A percentile compares a stretch with the other conserved stretches of the same genome.
Conservation (phyloP, 35 echinoderm and acorn worm species). For the Lytechinus pictus region DNA sequence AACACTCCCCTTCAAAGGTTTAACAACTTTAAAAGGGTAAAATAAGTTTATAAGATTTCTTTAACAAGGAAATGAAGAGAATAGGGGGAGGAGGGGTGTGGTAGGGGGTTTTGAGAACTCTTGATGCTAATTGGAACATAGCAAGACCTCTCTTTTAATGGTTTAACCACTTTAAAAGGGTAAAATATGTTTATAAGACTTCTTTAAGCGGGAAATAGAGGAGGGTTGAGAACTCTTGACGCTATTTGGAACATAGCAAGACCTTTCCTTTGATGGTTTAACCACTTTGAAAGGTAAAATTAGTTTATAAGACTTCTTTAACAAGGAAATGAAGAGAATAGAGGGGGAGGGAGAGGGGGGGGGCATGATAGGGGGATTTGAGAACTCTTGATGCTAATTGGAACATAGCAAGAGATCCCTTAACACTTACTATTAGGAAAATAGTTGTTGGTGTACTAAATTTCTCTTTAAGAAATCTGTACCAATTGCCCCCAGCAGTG, state of each 20-base stretch:
- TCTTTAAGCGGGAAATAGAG: background rate
- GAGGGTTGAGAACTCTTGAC: background rate
- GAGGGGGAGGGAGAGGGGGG: background rate
- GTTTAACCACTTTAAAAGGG: too few relatives aligned
- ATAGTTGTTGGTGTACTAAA: background rate
- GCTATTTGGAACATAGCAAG: too few relatives aligned
- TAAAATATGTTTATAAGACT: background rate
- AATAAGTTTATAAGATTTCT: background rate
- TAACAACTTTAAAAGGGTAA: too few relatives aligned
- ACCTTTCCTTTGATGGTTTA: too few relatives aligned
- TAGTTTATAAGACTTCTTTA: background rate
- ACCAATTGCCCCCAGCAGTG: background rate
- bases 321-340: background rate
- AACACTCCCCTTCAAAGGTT: too few relatives aligned
- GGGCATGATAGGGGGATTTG: background rate
- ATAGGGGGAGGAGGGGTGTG: background rate
- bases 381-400: background rate
- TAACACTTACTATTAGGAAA: background rate
- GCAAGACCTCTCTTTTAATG: too few relatives aligned
- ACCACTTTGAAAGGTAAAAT: too few relatives aligned
- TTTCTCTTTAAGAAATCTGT: background rate
- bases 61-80: background rate
- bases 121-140: too few relatives aligned
- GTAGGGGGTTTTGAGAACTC: too few relatives aligned
- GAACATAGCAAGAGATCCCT: too few relatives aligned